phyloP scores from a whole-genome alignment of 2,888 invertebrate genomes.

The Drosophila imparisetae region DNA sequence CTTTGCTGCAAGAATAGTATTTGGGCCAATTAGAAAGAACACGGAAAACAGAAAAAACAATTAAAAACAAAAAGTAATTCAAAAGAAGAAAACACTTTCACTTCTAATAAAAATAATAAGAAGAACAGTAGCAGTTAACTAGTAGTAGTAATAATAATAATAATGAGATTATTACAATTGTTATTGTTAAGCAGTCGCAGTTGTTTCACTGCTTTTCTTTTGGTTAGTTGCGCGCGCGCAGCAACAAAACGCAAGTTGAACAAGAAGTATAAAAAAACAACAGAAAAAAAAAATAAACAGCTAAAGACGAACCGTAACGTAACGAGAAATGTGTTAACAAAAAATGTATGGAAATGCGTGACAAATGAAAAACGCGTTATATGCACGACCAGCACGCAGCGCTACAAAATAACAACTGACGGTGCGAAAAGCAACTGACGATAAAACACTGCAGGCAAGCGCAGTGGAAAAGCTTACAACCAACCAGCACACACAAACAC shows the following conservation, averaged over 20 bases:
- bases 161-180: conserved; percentile 52
- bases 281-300: conserved; percentile 12
- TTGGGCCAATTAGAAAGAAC: conserved; percentile 44
- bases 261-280: conserved; percentile 8
- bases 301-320: conserved; percentile 39
- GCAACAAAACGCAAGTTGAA: conserved; percentile 36
- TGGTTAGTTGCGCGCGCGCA: conserved; percentile 53
- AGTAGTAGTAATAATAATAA: conserved; percentile 16
- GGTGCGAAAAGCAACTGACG: conserved; percentile 45
- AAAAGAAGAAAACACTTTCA: conserved; percentile 49
- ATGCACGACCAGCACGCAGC: conserved; percentile 67
- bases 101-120: conserved; percentile 26
- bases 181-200: conserved; percentile 38
- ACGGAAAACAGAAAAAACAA: conserved; percentile 33
- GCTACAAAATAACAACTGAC: conserved; percentile 62
- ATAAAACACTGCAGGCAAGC: conserved; percentile 63
- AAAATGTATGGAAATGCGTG: conserved; percentile 27
- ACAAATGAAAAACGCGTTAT: conserved; percentile 38
- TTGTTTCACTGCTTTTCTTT: conserved; percentile 23
- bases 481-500: conserved; percentile 7
- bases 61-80: conserved; percentile 18
- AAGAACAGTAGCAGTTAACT: conserved; percentile 34
- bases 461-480: conserved; percentile 53
- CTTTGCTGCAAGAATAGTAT: conserved; percentile 42
- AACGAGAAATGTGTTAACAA: conserved; percentile 30